A percentile compares a stretch with the other conserved stretches of the same genome.
These are phyloP conservation scores for Euura saliciscinereae DNA, from an alignment of 1,140 invertebrate species.

Conservation along the genomic window DNA sequence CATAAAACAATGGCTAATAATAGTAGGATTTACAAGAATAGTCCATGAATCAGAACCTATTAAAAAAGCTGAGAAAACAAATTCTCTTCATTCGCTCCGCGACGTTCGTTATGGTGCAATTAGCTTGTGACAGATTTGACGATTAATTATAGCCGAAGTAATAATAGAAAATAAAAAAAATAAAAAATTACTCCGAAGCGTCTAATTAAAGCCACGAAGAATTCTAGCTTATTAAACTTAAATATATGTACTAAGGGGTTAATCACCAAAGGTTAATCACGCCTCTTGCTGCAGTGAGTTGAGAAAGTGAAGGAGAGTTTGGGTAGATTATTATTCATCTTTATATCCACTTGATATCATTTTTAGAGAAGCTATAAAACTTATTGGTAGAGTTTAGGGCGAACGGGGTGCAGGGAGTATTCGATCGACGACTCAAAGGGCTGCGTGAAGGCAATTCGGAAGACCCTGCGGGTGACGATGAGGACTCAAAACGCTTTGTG, in stretches of 20 bases:
- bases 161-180: too few relatives aligned
- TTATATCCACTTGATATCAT: too few relatives aligned
- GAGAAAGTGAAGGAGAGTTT: too few relatives aligned
- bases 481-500: neutral
- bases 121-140: neutral
- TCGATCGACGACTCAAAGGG: neutral
- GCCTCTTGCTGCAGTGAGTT: too few relatives aligned
- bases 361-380: too few relatives aligned
- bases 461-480: neutral
- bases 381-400: too few relatives aligned
- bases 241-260: neutral
- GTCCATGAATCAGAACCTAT: neutral
- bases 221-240: neutral
- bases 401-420: neutral
- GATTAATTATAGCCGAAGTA: neutral
- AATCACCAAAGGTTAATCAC: neutral
- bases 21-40: neutral
- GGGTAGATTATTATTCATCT: too few relatives aligned
- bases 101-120: neutral
- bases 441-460: neutral
- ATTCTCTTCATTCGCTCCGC: too few relatives aligned
- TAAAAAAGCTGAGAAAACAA: neutral
- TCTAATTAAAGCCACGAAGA: neutral
- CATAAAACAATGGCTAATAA: neutral
- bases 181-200: too few relatives aligned